phyloP scores from a whole-genome alignment of 2,113 vertebrate species.

The Chamaetylas fuelleborni region DNA sequence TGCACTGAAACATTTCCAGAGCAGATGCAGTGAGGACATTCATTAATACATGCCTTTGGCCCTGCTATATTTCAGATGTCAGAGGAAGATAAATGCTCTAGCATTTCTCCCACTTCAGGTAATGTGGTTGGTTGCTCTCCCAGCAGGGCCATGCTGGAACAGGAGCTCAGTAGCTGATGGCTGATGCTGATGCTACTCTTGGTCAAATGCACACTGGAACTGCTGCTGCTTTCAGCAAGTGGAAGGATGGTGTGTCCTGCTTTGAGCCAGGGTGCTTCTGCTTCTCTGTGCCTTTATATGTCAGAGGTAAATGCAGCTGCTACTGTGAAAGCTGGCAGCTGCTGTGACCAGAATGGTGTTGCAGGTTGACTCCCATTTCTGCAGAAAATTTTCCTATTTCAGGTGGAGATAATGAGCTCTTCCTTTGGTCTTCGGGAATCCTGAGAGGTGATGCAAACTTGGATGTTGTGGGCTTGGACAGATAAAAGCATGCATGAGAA shows the following conservation, averaged over 20 bases:
- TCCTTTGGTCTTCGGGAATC: background rate
- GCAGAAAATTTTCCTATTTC: background rate
- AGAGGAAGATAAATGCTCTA: background rate
- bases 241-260: background rate
- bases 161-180: background rate
- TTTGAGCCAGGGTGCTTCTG: background rate
- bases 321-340: background rate
- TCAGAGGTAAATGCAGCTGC: background rate
- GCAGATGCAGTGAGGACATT: background rate
- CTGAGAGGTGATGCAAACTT: background rate
- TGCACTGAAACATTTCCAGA: background rate
- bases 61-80: background rate
- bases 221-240: background rate
- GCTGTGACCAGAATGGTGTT: background rate
- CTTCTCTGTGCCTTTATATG: background rate
- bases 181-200: too few relatives aligned
- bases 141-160: background rate
- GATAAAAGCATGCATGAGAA: background rate
- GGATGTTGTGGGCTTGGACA: background rate
- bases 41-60: background rate
- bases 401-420: background rate
- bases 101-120: background rate
- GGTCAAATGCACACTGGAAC: accelerated
- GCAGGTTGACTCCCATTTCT: background rate
- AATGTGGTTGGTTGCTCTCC: background rate